Conservation (phyloP, 2,797 vertebrate species). For the Ctenosaura bakeri region DNA sequence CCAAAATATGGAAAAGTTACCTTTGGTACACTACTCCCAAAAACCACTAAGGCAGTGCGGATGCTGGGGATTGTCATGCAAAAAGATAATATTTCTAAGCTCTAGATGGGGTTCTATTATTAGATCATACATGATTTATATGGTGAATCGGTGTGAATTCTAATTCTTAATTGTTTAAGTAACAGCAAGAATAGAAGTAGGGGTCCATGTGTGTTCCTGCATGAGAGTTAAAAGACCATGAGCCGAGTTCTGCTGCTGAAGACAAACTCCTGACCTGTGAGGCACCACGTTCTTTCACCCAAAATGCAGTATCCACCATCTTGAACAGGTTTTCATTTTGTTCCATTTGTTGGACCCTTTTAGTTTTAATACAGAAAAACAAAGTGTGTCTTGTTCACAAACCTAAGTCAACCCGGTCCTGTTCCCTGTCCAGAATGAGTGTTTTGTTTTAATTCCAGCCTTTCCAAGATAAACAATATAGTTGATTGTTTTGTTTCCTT, state of each 20-base stretch:
- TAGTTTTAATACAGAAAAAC: neutral
- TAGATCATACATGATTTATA: too few relatives aligned
- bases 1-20: too few relatives aligned
- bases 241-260: neutral
- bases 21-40: too few relatives aligned
- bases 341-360: neutral
- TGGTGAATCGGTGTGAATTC: too few relatives aligned
- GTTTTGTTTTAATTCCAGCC: accelerated
- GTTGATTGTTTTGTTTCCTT: neutral
- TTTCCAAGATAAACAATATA: neutral
- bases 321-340: neutral
- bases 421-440: neutral
- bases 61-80: too few relatives aligned
- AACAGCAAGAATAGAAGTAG: too few relatives aligned
- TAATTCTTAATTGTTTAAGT: too few relatives aligned
- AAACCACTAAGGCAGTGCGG: too few relatives aligned
- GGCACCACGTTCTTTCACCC: too few relatives aligned
- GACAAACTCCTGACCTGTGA: neutral
- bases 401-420: neutral
- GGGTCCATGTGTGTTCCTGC: too few relatives aligned
- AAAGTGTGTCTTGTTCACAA: neutral
- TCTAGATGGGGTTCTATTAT: too few relatives aligned
- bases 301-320: neutral
- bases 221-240: neutral
- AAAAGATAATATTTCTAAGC: too few relatives aligned